Evolutionary conservation across 2,113 vertebrate genomes (phyloP).

Genomic region (Sturnira hondurensis): DNA sequence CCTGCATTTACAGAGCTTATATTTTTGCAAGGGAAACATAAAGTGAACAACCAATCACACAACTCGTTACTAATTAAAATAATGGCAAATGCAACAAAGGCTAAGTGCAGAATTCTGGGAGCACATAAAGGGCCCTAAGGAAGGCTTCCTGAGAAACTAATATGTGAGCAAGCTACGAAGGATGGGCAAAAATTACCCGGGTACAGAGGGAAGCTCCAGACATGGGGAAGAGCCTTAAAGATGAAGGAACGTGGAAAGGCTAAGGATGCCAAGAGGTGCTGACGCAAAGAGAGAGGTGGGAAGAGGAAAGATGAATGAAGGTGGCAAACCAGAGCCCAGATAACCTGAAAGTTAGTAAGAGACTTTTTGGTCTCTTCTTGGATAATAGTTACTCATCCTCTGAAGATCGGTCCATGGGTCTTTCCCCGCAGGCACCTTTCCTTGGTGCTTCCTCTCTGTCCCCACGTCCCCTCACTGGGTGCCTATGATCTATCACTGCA

Average conservation of each 20-base stretch:
- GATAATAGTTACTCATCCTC: background rate
- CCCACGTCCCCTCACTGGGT: background rate
- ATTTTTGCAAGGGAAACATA: background rate
- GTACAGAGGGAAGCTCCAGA: background rate
- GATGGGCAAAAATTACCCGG: background rate
- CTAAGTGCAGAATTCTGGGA: background rate
- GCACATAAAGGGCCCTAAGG: background rate
- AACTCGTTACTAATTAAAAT: background rate
- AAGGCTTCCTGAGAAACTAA: background rate
- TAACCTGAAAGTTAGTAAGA: background rate
- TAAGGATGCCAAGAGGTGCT: background rate
- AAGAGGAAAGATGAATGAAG: background rate
- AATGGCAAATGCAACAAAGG: background rate
- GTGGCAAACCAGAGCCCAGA: background rate
- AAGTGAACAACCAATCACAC: background rate
- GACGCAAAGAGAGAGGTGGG: background rate
- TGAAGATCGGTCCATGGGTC: background rate
- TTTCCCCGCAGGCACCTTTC: background rate
- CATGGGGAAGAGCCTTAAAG: rapidly evolving
- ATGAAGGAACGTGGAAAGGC: background rate
- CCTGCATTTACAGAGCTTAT: background rate
- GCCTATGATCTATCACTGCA: background rate
- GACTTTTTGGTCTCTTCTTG: background rate
- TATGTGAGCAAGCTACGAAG: background rate
- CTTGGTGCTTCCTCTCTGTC: background rate